These are phyloP conservation scores for Heliocidaris tuberculata DNA, from an alignment of 35 echinoderm and acorn worm genomes.

Conservation along the genomic window DNA sequence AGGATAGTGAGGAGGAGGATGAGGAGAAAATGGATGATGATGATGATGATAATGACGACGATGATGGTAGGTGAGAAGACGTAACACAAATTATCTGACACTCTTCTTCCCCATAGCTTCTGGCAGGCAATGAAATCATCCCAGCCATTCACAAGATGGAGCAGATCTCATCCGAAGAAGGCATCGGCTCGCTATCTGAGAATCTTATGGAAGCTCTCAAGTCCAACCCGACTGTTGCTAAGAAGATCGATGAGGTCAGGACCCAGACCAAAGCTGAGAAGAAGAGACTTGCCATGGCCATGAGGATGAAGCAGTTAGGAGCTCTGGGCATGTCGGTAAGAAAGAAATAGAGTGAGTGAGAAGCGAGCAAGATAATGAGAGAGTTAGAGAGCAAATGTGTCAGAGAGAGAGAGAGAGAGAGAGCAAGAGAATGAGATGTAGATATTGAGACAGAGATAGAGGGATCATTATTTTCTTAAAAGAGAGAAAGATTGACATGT, in stretches of 20 bases:
- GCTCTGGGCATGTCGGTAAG: conserved; percentile 98
- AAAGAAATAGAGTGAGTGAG: not conserved
- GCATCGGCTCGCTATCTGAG: conserved; percentile 89
- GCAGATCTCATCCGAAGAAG: conserved; percentile 95
- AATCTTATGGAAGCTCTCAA: conserved; percentile 98
- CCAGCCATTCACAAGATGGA: conserved; percentile 92
- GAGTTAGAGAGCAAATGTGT: not conserved
- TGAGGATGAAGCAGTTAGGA: conserved; percentile 96
- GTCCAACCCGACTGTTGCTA: conserved; percentile 86
- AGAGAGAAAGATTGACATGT: too few relatives aligned
- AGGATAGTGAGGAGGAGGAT: not conserved
- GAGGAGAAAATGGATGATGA: not conserved
- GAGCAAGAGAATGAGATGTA: not conserved
- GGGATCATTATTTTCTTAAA: not conserved
- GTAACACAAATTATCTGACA: not conserved
- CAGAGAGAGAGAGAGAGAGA: not conserved
- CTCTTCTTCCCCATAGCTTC: conserved; percentile 45
- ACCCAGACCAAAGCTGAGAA: conserved; percentile 97
- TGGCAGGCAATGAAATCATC: conserved; percentile 86
- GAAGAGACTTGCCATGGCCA: conserved; percentile 94
- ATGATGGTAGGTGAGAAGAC: not conserved
- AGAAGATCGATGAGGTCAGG: conserved; percentile 98
- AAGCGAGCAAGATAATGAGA: not conserved
- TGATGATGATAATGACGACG: not conserved
- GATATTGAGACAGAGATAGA: not conserved